Percentiles rank a stretch among this genome's conserved stretches.
These are phyloP conservation scores for Nanger granti DNA, from an alignment of 2,113 vertebrate genomes.

Conservation along the genomic window DNA sequence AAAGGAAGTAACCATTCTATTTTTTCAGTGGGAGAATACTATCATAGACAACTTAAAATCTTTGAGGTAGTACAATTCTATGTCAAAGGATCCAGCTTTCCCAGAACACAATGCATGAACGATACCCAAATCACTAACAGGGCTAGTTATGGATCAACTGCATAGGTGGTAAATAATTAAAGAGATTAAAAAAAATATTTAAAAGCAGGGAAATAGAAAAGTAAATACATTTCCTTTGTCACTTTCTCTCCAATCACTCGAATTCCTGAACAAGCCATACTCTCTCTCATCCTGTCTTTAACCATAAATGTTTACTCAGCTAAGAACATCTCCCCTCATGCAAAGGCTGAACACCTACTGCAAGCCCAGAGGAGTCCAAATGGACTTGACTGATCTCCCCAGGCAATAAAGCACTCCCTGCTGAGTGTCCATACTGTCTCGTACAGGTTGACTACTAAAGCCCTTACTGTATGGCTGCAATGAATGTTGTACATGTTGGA, in stretches of 20 bases:
- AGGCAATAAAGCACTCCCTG: not conserved
- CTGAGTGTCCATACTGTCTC: fast-evolving
- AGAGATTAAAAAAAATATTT: not conserved
- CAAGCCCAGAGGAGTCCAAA: not conserved
- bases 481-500: fast-evolving
- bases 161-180: not conserved
- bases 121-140: not conserved
- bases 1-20: not conserved
- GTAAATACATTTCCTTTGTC: not conserved
- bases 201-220: not conserved
- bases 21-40: not conserved
- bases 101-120: not conserved
- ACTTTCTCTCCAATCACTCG: fast-evolving
- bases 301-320: not conserved
- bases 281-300: not conserved
- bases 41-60: not conserved
- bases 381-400: not conserved
- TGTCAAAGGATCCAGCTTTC: not conserved
- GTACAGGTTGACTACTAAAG: fast-evolving
- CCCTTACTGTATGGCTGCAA: not conserved
- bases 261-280: not conserved
- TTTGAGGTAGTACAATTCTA: not conserved
- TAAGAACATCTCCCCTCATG: not conserved
- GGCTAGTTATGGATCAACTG: not conserved
- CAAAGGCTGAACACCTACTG: not conserved